phyloP scores from a whole-genome alignment of 30 jellyfish, hydroid and myxozoan genomes.

The Aurelia sp. region DNA sequence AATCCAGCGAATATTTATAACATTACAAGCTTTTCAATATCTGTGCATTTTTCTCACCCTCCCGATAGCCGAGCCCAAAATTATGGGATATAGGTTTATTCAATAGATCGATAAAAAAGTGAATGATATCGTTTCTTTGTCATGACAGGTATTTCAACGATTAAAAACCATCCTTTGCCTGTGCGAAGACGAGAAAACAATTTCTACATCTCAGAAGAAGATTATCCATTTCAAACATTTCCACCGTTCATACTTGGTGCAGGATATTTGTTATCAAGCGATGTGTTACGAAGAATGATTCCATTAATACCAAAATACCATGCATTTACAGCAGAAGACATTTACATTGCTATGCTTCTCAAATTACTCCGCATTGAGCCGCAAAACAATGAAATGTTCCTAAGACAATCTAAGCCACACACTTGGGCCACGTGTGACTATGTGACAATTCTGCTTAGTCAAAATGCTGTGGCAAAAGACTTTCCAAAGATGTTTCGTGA shows the following conservation, averaged over 20 bases:
- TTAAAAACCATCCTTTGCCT: constrained; percentile 19
- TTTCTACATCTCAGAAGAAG: constrained; percentile 18
- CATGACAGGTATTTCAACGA: constrained; percentile 21
- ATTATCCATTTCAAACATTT: constrained; percentile 11
- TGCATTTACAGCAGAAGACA: constrained; percentile 51
- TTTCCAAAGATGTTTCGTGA: constrained; percentile 32
- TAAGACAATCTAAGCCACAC: constrained; percentile 27
- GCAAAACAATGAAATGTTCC: constrained; percentile 14
- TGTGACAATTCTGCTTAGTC: constrained; percentile 10
- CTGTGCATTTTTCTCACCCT: too few species aligned
- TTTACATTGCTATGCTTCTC: constrained; percentile 38
- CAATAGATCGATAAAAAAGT: not conserved
- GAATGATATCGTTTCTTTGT: not conserved
- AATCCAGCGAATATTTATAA: too few species aligned
- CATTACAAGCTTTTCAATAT: too few species aligned
- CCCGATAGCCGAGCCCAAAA: too few species aligned
- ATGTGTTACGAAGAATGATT: constrained; percentile 21
- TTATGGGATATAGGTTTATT: too few species aligned
- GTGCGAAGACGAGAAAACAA: not conserved
- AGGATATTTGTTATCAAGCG: constrained; percentile 36
- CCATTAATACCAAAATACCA: constrained; percentile 12
- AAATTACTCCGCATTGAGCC: constrained; percentile 16
- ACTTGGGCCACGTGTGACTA: constrained; percentile 37
- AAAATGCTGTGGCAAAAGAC: constrained; percentile 31
- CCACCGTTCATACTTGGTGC: constrained; percentile 33